Conservation (phyloP, 2,797 vertebrate genomes). For the Acanthiza pusilla region DNA sequence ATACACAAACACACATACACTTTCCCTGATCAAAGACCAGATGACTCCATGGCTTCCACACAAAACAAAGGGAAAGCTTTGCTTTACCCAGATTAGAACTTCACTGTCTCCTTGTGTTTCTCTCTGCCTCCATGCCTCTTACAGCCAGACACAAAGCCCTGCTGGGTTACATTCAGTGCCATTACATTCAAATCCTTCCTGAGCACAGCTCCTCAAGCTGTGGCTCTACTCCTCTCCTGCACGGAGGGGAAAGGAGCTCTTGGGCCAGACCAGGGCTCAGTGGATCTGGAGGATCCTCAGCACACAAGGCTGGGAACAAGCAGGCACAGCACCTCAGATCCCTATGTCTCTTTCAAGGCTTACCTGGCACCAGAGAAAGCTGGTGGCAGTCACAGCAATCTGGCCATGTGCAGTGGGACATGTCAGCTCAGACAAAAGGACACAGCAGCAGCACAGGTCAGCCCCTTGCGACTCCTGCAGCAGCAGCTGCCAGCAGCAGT, state of each 20-base stretch:
- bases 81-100: background rate
- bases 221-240: background rate
- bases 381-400: background rate
- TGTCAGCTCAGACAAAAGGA: background rate
- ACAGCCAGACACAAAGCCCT: background rate
- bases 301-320: background rate
- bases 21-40: background rate
- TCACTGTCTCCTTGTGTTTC: background rate
- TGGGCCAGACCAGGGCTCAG: background rate
- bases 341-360: accelerated
- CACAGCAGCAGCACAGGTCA: background rate
- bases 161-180: background rate
- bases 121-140: background rate
- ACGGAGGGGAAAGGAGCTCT: background rate
- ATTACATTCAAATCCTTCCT: background rate
- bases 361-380: background rate
- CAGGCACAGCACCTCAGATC: background rate
- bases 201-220: background rate
- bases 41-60: background rate
- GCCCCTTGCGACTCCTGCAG: background rate
- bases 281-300: background rate
- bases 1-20: background rate
- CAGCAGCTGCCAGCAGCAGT: background rate
- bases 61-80: background rate
- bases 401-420: background rate